Evolutionary conservation across 1,140 invertebrate species (phyloP), one percentile per base, ranked within the genome.

Genomic region (Planococcus citri): DNA sequence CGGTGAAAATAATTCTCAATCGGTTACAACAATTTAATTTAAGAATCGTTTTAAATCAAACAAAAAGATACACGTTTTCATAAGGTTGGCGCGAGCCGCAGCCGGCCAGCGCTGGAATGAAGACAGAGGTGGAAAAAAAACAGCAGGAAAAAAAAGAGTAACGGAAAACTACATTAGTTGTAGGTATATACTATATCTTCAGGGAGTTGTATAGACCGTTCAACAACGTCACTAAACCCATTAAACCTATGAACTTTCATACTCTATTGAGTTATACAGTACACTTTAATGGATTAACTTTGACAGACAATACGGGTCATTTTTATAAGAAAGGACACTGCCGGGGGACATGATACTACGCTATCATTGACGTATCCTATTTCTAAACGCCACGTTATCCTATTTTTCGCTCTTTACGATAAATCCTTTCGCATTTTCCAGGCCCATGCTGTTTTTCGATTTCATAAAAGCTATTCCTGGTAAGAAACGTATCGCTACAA

Each of bases 181-280:
- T 51, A 51, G 12, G 41, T 51, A 20, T 20, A 37, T 14, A 14
- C 33, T 37, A 37, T 51, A 51, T 51, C 41, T 51, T 51, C 41
- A 17, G 41, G 41, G 41, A 51, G 41, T 51, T 51, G 12, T 14
- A 51, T 51, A 51, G 12, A 17, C 10, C 41, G 41, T 14, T 51
- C 29, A 51, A 51, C 12, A 51, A 51, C 41, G 41, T 20, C n/a
- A n/a, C 41, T 51, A 51, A 51, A 51, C 41, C 41, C 41, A 51
- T 51, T 51, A 51, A 51, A 51, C 41, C 41, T 51, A 51, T 51
- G 41, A 51, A 51, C 41, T 51, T 51, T 51, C 41, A 51, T 51
- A 20, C 41, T 51, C 41, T 51, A 51, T 51, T 51, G 41, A 51
- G 41, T 51, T 51, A 51, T 51, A 14, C 41, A 51, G 41, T 51